Evolutionary conservation across 2,888 invertebrate species (phyloP).

Genomic region (Meteorus cinctellus): DNA sequence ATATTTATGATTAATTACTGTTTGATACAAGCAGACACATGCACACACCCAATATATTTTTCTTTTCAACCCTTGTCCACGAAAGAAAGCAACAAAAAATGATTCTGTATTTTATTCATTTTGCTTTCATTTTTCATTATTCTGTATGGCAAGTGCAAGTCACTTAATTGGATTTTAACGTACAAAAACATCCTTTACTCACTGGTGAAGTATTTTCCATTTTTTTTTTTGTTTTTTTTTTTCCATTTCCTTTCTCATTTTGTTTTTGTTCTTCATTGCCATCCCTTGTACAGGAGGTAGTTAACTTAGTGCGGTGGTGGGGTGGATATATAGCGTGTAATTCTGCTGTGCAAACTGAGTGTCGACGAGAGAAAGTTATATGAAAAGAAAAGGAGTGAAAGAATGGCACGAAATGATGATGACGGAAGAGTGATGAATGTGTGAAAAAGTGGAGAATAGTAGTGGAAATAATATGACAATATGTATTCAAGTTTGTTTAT

Average conservation of each 20-base stretch:
- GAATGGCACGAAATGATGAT: neutral
- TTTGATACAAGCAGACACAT: no score
- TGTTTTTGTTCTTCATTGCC: constrained; percentile 10
- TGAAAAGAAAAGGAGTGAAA: neutral
- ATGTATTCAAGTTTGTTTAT: neutral
- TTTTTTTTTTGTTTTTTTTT: no score
- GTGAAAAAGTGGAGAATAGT: neutral
- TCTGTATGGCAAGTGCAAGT: constrained; percentile 2
- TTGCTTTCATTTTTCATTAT: constrained; percentile 8
- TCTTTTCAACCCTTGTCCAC: no score
- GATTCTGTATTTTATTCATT: constrained; percentile 12
- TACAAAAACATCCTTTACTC: constrained; percentile 33
- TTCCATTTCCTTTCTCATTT: no score
- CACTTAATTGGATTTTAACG: constrained; percentile 41
- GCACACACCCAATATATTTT: no score
- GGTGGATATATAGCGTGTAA: neutral
- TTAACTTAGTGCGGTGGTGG: constrained; percentile 19
- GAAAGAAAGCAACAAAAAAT: neutral
- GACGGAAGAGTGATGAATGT: neutral
- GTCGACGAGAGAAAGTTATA: neutral
- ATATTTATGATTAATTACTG: no score
- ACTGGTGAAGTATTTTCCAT: constrained; percentile 6
- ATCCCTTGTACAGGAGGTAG: constrained; percentile 19
- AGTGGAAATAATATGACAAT: neutral
- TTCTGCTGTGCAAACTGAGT: neutral